Conservation (phyloP, 2,888 invertebrate genomes). For the Ophion costatus region DNA sequence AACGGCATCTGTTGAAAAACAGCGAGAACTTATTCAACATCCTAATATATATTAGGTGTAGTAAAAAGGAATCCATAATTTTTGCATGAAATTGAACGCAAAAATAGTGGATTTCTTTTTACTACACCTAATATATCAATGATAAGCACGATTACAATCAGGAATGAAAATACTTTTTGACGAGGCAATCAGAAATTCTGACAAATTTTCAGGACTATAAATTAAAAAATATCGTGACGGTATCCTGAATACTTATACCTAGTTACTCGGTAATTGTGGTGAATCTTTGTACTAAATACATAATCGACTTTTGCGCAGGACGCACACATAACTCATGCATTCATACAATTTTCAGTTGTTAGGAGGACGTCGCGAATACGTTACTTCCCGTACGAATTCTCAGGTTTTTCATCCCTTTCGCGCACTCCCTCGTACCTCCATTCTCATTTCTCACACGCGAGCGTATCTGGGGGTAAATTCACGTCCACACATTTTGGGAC, state of each 20-base stretch:
- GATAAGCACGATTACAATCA: too few species aligned
- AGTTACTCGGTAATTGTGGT: background rate
- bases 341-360: constrained; percentile 26
- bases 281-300: constrained; percentile 3
- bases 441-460: constrained; percentile 11
- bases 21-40: too few species aligned
- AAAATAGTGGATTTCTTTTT: too few species aligned
- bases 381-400: constrained; percentile 31
- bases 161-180: too few species aligned
- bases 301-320: constrained; percentile 35
- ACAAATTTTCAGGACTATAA: too few species aligned
- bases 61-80: too few species aligned
- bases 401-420: constrained; percentile 1
- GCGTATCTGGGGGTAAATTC: constrained; percentile 37
- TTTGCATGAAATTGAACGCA: too few species aligned
- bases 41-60: too few species aligned
- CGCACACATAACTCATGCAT: constrained; percentile 29
- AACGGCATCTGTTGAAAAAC: too few species aligned
- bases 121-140: too few species aligned
- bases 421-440: constrained; percentile 10
- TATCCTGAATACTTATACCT: background rate
- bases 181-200: too few species aligned
- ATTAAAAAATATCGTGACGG: too few species aligned
- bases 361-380: constrained; percentile 38
- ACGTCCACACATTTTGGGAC: constrained; percentile 40